Evolutionary conservation across 2,888 invertebrate genomes (phyloP).

Genomic region (Octodonta nipae): DNA sequence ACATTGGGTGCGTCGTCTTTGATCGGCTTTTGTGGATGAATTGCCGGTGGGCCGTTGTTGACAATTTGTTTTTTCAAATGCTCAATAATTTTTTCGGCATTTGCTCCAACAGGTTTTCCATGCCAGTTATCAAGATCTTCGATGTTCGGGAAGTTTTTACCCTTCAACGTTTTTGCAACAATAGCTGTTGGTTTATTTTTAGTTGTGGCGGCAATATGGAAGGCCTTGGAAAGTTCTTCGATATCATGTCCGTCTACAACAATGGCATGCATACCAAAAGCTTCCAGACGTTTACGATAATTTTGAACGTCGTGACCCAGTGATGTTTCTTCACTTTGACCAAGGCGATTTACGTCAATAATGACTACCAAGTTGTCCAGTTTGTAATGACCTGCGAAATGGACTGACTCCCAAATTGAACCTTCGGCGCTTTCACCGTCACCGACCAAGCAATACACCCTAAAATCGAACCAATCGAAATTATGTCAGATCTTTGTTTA

Average conservation of each 20-base stretch:
- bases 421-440: conserved; percentile 99
- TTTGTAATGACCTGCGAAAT: conserved; percentile 89
- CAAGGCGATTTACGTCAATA: conserved; percentile 92
- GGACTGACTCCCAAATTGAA: conserved; percentile 91
- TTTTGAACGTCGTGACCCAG: conserved; percentile 84
- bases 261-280: conserved; percentile 82
- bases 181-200: conserved; percentile 82
- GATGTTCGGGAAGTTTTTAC: conserved; percentile 75
- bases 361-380: conserved; percentile 93
- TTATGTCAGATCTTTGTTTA: not conserved
- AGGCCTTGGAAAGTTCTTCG: conserved; percentile 76
- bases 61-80: conserved; percentile 53
- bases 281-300: conserved; percentile 70
- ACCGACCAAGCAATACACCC: conserved; percentile 89
- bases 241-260: conserved; percentile 96
- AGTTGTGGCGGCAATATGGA: conserved; percentile 62
- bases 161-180: conserved; percentile 92
- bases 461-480: too few relatives aligned
- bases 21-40: conserved; percentile 50
- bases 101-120: conserved; percentile 85
- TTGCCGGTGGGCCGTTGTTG: conserved; percentile 49
- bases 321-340: conserved; percentile 91
- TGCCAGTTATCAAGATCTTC: conserved; percentile 96
- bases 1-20: conserved; percentile 57
- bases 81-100: conserved; percentile 56